A percentile compares a stretch with the other conserved stretches of the same genome.
Conservation (phyloP, 1,140 invertebrate genomes). For the Pogonognathellus flavescens region DNA sequence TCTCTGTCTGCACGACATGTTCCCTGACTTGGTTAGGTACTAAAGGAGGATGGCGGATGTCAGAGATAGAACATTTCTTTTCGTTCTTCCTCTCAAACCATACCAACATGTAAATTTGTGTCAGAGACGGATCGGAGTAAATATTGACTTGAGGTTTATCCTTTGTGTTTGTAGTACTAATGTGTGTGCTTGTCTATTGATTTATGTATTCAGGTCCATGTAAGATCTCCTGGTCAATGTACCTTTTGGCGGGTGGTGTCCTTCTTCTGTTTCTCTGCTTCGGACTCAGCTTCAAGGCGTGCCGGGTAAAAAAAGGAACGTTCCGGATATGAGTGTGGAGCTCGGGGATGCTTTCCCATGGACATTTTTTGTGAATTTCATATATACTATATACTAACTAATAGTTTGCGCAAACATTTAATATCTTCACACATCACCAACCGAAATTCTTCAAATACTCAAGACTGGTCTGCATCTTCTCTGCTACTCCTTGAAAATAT, state of each 20-base stretch:
- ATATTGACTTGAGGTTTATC: conserved; percentile 34
- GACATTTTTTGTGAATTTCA: conserved; percentile 50
- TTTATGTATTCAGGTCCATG: conserved; percentile 74
- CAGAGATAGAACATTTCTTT: conserved; percentile 3
- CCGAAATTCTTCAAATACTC: neutral
- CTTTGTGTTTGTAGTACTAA: conserved; percentile 28
- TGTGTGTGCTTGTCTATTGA: conserved; percentile 33
- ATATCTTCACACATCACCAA: conserved; percentile 2
- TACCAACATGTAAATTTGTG: conserved; percentile 32
- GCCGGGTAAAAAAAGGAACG: conserved; percentile 71
- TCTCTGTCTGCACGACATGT: neutral
- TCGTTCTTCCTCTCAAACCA: neutral
- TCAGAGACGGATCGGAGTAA: conserved; percentile 21
- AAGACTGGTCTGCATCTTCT: neutral
- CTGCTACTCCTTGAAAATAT: neutral
- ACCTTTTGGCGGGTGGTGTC: conserved; percentile 74
- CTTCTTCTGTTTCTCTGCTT: conserved; percentile 75
- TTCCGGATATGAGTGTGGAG: conserved; percentile 72
- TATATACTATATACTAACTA: neutral
- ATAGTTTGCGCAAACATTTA: neutral
- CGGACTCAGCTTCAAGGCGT: conserved; percentile 75
- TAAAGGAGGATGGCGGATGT: conserved; percentile 5
- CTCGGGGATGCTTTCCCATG: conserved; percentile 57
- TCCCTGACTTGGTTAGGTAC: neutral
- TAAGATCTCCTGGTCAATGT: conserved; percentile 77